Conservation (phyloP, 2,888 invertebrate genomes). For the Myathropa florea region DNA sequence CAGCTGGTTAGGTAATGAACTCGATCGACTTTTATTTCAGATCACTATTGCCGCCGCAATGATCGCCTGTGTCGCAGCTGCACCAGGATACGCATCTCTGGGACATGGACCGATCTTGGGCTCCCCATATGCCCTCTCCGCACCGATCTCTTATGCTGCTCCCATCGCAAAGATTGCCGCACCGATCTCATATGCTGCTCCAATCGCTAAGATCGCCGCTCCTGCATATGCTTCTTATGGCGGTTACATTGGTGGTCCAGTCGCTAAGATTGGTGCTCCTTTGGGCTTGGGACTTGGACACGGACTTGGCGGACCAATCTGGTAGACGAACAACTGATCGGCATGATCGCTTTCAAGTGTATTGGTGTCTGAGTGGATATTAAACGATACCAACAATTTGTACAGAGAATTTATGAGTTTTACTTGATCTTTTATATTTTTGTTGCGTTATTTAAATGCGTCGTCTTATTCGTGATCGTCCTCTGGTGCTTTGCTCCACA, state of each 20-base stretch:
- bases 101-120: slow-evolving; percentile 67
- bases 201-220: slow-evolving; percentile 72
- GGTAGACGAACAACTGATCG: slow-evolving; percentile 21
- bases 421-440: background rate
- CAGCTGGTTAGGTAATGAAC: background rate
- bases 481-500: no score
- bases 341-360: background rate
- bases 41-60: slow-evolving; percentile 75
- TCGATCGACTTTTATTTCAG: slow-evolving; percentile 61
- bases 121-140: slow-evolving; percentile 64
- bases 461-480: no score
- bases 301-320: slow-evolving; percentile 52
- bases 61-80: slow-evolving; percentile 77
- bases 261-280: slow-evolving; percentile 76
- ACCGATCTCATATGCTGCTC: slow-evolving; percentile 73
- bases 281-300: slow-evolving; percentile 64
- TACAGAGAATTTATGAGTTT: slow-evolving; percentile 9
- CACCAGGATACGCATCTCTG: slow-evolving; percentile 75
- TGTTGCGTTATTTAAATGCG: no score
- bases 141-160: slow-evolving; percentile 71
- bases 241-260: slow-evolving; percentile 71
- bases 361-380: slow-evolving; percentile 58
- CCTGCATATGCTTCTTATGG: slow-evolving; percentile 72
- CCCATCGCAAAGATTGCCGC: slow-evolving; percentile 72
- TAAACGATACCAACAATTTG: slow-evolving; percentile 50